phyloP scores from a whole-genome alignment of 2,888 invertebrate genomes.

The Tanytarsus gracilentus region DNA sequence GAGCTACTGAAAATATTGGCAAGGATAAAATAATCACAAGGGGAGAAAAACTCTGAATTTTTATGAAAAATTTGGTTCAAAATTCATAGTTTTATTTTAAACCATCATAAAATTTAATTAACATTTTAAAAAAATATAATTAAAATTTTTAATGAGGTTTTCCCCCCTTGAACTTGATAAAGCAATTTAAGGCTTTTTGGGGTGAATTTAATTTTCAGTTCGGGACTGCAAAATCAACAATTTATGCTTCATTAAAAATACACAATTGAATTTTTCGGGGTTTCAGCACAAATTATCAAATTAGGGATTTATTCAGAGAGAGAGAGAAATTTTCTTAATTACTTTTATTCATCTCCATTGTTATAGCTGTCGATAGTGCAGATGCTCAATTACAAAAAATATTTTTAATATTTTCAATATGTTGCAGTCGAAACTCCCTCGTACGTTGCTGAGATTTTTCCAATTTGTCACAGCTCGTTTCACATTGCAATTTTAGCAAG shows the following conservation, averaged over 20 bases:
- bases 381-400: background rate
- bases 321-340: background rate
- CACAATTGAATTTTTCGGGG: background rate
- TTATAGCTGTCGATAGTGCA: background rate
- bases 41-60: too few species aligned
- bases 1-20: too few species aligned
- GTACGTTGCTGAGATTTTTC: constrained; percentile 20
- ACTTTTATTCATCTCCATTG: background rate
- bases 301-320: background rate
- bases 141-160: too few species aligned
- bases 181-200: too few species aligned
- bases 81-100: too few species aligned
- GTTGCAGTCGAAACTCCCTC: constrained; percentile 11
- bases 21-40: too few species aligned
- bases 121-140: too few species aligned
- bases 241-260: constrained; percentile 5
- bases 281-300: background rate
- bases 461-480: constrained; percentile 29
- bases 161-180: too few species aligned
- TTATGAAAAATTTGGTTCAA: too few species aligned
- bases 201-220: too few species aligned
- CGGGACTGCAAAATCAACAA: background rate
- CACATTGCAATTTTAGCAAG: constrained; percentile 15
- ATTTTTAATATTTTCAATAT: constrained; percentile 26
- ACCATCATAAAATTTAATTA: too few species aligned